Conservation (phyloP, 1,140 invertebrate genomes). For the Pogonognathellus flavescens region DNA sequence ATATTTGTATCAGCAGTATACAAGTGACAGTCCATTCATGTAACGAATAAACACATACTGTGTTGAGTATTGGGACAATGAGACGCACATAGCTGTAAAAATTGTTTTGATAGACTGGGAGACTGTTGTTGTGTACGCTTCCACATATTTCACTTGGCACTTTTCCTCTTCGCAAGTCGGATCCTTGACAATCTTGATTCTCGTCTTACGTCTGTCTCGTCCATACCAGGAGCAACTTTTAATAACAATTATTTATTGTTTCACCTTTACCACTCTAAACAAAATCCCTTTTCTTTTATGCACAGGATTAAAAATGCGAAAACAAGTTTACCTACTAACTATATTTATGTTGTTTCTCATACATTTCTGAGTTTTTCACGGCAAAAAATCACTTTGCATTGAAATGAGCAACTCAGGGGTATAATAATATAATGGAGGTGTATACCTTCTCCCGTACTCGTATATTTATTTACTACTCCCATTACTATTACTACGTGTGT, state of each 20-base stretch:
- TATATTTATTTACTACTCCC: too few relatives aligned
- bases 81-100: too few relatives aligned
- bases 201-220: background rate
- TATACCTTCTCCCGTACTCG: too few relatives aligned
- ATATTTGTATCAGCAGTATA: too few relatives aligned
- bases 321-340: constrained; percentile 8
- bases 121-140: too few relatives aligned
- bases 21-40: too few relatives aligned
- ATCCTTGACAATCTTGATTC: constrained; percentile 30
- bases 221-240: too few relatives aligned
- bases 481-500: background rate
- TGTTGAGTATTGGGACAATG: too few relatives aligned
- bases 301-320: constrained; percentile 27
- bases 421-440: too few relatives aligned
- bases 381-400: constrained; percentile 1
- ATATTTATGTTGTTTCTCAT: constrained; percentile 28
- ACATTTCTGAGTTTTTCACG: background rate
- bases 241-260: background rate
- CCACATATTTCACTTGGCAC: constrained; percentile 6
- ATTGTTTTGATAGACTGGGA: too few relatives aligned
- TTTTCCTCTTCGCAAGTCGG: constrained; percentile 1
- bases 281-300: constrained; percentile 7
- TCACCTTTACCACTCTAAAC: background rate
- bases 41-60: too few relatives aligned
- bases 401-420: too few relatives aligned